Evolutionary conservation across 2,797 vertebrate genomes (phyloP), one percentile per base, ranked within the genome.

Genomic region (Ficedula albicollis): DNA sequence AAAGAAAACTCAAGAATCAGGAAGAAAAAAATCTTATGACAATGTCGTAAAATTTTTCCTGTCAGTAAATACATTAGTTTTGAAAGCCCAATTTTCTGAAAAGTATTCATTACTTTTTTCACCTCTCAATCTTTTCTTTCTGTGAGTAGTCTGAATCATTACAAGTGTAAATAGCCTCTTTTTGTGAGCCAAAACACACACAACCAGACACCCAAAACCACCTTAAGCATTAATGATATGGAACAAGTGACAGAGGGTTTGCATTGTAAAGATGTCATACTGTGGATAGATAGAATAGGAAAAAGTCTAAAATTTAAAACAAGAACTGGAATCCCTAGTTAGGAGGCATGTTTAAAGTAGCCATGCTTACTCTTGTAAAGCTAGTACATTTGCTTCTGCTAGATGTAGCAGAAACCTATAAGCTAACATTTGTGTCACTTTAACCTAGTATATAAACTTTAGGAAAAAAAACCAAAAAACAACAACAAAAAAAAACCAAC

Each of bases 341-440:
- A 84, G 52, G 90, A 75, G 3, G 6, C 82, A 79, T 32, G 17
- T 74, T 90, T 93, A 68, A 90, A 95, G 68, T 51, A 55, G 27
- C 25, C 74, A 8, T 92, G 79, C 84, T 97, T 96, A 92, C 68
- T 70, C 67, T 82, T 95, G 93, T 95, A 89, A 93, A 95, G n/a
- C 20, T 86, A 90, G 63, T 74, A 56, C 15, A 7, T 95, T 95
- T 95, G 32, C 76, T 96, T 96, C 96, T 95, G 90, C 94, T 95
- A 93, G 83, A 77, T 0, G 60, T 91, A 94, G 92, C 84, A 86
- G 89, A 96, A 97, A 96, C 5, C 56, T 60, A 38, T 82, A 49
- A 26, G 48, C 25, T 49, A 82, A 82, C 56, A 87, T 93, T 59
- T 85, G 26, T 94, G 73, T 89, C 92, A 73, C 34, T 92, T 95